These are phyloP conservation scores for Anguilla marmorata DNA, from an alignment of 2,797 vertebrate genomes.

Conservation along the genomic window DNA sequence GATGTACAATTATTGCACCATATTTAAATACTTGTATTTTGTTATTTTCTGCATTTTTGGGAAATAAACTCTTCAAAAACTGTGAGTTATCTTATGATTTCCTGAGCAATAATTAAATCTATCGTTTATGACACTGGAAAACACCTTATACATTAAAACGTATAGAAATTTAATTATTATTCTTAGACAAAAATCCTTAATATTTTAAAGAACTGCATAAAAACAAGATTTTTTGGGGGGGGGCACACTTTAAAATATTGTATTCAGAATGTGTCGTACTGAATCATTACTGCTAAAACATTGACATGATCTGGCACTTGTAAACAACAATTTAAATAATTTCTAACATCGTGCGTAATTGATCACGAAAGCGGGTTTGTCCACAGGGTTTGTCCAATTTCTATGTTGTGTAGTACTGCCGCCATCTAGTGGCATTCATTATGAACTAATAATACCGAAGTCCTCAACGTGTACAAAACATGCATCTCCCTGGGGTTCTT, in stretches of 20 bases:
- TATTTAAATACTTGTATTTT: slow-evolving; percentile 61
- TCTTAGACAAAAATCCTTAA: too few relatives aligned
- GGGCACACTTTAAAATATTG: not conserved
- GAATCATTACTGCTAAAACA: slow-evolving; percentile 4
- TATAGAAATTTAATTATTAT: too few relatives aligned
- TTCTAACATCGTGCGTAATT: not conserved
- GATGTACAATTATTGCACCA: slow-evolving; percentile 60
- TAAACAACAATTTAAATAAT: not conserved
- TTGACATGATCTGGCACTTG: slow-evolving; percentile 31
- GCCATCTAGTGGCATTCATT: slow-evolving; percentile 2
- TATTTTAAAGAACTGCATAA: too few relatives aligned
- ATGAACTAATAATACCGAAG: not conserved
- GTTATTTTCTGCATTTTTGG: slow-evolving; percentile 53
- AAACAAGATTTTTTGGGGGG: too few relatives aligned
- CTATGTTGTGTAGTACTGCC: not conserved
- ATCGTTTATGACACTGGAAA: not conserved
- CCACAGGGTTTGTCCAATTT: not conserved
- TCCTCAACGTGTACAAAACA: not conserved
- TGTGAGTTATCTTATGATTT: not conserved
- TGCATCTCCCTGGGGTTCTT: not conserved
- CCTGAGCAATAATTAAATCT: not conserved
- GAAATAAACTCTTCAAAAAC: slow-evolving; percentile 52
- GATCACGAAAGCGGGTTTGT: not conserved
- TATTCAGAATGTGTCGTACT: not conserved
- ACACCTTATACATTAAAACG: too few relatives aligned